Evolutionary conservation across 2,797 vertebrate genomes (phyloP), one percentile per base, ranked within the genome.

Genomic region (Aplochiton taeniatus): DNA sequence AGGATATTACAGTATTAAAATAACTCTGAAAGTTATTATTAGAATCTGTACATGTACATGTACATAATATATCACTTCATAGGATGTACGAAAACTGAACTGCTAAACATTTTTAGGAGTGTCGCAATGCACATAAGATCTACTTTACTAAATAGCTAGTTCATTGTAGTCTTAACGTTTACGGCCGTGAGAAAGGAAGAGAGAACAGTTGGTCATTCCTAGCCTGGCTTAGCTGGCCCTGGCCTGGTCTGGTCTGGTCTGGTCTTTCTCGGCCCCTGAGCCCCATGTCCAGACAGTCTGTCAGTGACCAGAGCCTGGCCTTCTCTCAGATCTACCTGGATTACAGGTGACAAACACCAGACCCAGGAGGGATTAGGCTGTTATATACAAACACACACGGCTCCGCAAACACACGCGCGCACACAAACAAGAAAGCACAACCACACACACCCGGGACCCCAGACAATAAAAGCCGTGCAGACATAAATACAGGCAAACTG

Each of bases 281-380:
- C 66, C 64, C 71, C 62, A 31, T 58, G 61, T 61, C 65, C 50
- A 60, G 46, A 67, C n/a, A 60, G 46, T 68, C n/a, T 73, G 65
- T 75, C 68, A 18, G 68, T 68, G 70, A 81, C 57, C 61, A 41
- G 60, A 72, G 61, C 76, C 80, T 69, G 81, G 77, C 72, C 70
- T 75, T 65, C 56, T 69, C 70, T 77, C 77, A 86, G 86, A 87
- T 86, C 87, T 90, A 69, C 62, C 50, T 79, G 75, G 46, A 76
- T 75, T 74, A 75, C 54, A 81, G 78, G 65, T 82, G 87, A 91
- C 76, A 82, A 69, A 85, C 83, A 84, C 79, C 83, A 89, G 86
- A 69, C 80, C 78, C 72, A 42, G 69, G 73, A 53, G 76, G 79
- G 85, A 90, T 90, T 87, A 87, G 43, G 44, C 68, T 31, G 47